Conservation (phyloP, 2,888 invertebrate genomes). For the Caradrina kadenii region DNA sequence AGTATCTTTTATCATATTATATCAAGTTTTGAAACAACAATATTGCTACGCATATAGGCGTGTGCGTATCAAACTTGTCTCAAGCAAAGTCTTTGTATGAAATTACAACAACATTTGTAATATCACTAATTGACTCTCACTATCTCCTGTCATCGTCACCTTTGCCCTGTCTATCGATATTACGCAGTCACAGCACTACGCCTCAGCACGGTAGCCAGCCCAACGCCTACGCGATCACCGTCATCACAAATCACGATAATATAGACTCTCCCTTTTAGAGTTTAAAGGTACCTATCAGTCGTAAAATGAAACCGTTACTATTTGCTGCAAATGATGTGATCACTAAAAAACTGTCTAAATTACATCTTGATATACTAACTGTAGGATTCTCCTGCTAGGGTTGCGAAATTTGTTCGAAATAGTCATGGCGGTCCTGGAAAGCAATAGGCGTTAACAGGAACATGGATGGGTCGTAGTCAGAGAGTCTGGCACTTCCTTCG, state of each 20-base stretch:
- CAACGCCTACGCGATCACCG: conserved; percentile 78
- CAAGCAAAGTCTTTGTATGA: neutral
- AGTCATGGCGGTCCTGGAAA: no score
- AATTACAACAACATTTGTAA: conserved; percentile 8
- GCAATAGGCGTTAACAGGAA: no score
- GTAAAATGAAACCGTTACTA: conserved; percentile 73
- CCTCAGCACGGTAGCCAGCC: conserved; percentile 76
- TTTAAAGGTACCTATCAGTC: conserved; percentile 72
- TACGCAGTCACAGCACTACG: conserved; percentile 61
- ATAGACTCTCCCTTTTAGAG: conserved; percentile 80
- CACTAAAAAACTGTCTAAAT: neutral
- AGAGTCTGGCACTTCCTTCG: no score
- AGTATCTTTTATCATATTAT: neutral
- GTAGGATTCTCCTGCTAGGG: no score
- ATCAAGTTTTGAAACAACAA: neutral
- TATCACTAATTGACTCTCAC: conserved; percentile 8
- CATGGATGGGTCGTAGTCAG: no score
- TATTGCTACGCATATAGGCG: neutral
- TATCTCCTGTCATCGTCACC: conserved; percentile 18
- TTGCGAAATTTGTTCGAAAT: no score
- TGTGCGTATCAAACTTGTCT: neutral
- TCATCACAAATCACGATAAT: conserved; percentile 83
- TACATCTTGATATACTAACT: neutral
- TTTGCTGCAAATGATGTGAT: conserved; percentile 55
- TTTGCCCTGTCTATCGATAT: conserved; percentile 51